Percentiles rank a stretch among this genome's conserved stretches.
These are phyloP conservation scores for Mactra quadrangularis DNA, from an alignment of 1,140 invertebrate species.

Conservation along the genomic window DNA sequence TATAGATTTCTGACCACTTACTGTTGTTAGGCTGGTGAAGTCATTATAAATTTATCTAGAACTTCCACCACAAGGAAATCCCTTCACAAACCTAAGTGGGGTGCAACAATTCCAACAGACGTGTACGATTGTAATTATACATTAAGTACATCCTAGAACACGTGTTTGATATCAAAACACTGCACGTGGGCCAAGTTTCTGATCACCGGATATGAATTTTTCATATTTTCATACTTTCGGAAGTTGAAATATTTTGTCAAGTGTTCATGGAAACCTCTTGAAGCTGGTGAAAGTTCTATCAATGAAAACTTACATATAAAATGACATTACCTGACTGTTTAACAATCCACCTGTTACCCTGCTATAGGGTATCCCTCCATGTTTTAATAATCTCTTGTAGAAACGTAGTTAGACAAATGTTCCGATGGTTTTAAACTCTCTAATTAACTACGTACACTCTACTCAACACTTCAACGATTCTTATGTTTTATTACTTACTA, in stretches of 20 bases:
- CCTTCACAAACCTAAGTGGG: conserved; percentile 20
- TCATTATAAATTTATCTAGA: neutral
- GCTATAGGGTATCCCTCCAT: too few species aligned
- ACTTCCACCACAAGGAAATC: conserved; percentile 10
- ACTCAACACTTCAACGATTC: too few species aligned
- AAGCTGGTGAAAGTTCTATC: neutral
- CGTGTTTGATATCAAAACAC: conserved; percentile 44
- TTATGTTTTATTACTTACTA: too few species aligned
- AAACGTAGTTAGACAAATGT: too few species aligned
- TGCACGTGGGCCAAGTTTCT: conserved; percentile 18
- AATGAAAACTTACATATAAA: too few species aligned
- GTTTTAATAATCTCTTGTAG: too few species aligned
- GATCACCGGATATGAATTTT: conserved; percentile 15
- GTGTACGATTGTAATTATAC: conserved; percentile 6
- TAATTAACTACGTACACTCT: too few species aligned
- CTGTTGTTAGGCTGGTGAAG: neutral
- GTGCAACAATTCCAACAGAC: conserved; percentile 28
- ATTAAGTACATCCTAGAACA: conserved; percentile 17
- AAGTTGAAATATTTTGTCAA: conserved; percentile 6
- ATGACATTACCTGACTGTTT: too few species aligned
- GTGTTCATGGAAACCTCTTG: neutral
- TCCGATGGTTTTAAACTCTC: too few species aligned
- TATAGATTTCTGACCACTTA: conserved; percentile 23
- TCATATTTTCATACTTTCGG: neutral
- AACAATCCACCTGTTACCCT: too few species aligned